A percentile compares a stretch with the other conserved stretches of the same genome.
phyloP scores from a whole-genome alignment of 1,140 invertebrate species.

The Drosophila littoralis region DNA sequence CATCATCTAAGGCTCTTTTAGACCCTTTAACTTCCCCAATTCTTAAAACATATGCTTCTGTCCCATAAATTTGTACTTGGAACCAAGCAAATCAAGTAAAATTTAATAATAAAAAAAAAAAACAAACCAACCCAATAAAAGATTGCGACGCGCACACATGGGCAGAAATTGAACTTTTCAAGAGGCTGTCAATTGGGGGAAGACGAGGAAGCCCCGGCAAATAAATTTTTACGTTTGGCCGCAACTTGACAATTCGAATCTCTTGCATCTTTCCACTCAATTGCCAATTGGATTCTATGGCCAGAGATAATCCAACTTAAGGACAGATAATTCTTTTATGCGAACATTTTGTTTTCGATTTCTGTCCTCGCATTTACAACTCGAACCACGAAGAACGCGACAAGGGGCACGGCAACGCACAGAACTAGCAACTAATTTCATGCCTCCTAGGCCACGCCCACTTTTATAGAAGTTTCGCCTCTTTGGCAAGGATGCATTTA shows the following conservation, averaged over 20 bases:
- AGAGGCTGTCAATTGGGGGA: constrained; percentile 50
- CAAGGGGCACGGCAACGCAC: not conserved
- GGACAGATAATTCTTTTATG: constrained; percentile 82
- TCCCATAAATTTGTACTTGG: constrained; percentile 45
- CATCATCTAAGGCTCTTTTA: not conserved
- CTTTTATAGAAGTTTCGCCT: constrained; percentile 20
- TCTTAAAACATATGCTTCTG: constrained; percentile 43
- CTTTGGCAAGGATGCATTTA: constrained; percentile 1
- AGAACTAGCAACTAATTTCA: constrained; percentile 72
- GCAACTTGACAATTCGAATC: constrained; percentile 60
- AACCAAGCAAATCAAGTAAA: constrained; percentile 66
- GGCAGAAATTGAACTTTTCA: constrained; percentile 55
- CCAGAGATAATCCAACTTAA: constrained; percentile 79
- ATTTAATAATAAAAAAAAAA: constrained; percentile 51
- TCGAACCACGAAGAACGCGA: not conserved
- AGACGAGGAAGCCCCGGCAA: constrained; percentile 15
- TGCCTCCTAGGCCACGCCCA: constrained; percentile 50
- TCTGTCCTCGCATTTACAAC: constrained; percentile 61
- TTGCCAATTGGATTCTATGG: constrained; percentile 77
- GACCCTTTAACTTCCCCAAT: constrained; percentile 13
- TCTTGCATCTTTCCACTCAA: constrained; percentile 74
- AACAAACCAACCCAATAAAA: constrained; percentile 26
- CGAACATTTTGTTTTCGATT: constrained; percentile 77
- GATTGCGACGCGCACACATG: constrained; percentile 18
- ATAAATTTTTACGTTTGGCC: constrained; percentile 61